Base-by-base conservation (phyloP, 2,888 invertebrate genomes). In the Hyposoter didymator region DNA sequence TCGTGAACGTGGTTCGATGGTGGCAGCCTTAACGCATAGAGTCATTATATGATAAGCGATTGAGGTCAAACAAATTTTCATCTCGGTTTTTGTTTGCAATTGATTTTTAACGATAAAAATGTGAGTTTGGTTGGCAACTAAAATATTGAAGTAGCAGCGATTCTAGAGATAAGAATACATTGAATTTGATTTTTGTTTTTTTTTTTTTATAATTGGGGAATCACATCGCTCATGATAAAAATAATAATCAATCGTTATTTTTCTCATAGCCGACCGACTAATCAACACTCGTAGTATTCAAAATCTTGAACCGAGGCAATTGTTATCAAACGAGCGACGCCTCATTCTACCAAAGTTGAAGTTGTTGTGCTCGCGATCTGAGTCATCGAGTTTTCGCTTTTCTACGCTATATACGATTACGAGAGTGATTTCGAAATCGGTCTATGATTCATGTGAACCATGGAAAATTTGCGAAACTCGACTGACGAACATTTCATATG, bases 391-490 rank as follows among this genome's bases (percentile, higher is more conserved):
- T 45, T 69, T 55, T 55, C 22, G 43, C 28, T 55, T 32, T 35
- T 22, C 14, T 17, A 17, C 19, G 1, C 28, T 28, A 28, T 7
- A 55, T 7, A 55, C 55, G 2, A n/a, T 28, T 12, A 14, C 69
- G 22, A 43, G 14, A 14, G 8, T 47, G 45, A 66, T 66, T 32
- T 49, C n/a, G 49, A 52, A 64, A 22, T 75, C 66, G 22, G 3
- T 69, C 47, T 32, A 59, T 59, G 43, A 69, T 78, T 78, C 55
- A 17, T 59, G 19, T n/a, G 5, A 39, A 67, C 39, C 35, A 17
- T 47, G 17, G 19, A 32, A 49, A 67, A n/a, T 49, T 67, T 28
- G 2, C 69, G 55, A 67, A 8, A 6, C 32, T 4, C 10, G n/a
- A 55, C 55, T 32, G 35, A 1, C 12, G 17, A 74, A 62, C 39